These are phyloP conservation scores for Rhincodon typus DNA, from an alignment of 2,797 vertebrate species.

Conservation along the genomic window DNA sequence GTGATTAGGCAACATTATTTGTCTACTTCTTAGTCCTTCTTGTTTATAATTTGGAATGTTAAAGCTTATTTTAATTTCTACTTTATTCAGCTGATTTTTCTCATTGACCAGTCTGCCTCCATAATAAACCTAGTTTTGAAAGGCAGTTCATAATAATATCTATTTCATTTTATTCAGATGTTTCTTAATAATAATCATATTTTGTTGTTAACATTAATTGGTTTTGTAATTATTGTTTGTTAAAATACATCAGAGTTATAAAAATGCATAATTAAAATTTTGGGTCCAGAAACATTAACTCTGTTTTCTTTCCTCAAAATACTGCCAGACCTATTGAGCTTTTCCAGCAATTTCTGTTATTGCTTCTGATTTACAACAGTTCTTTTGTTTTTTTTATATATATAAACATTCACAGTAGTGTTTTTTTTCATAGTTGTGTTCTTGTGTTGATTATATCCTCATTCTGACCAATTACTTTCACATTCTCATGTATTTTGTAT, in stretches of 20 bases:
- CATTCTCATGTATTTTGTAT: background rate
- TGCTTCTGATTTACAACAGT: too few species aligned
- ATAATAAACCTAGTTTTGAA: background rate
- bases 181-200: background rate
- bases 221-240: background rate
- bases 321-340: too few species aligned
- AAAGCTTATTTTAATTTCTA: background rate
- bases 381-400: too few species aligned
- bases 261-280: background rate
- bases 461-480: background rate
- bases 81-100: background rate
- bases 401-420: too few species aligned
- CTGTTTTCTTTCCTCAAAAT: too few species aligned
- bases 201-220: background rate
- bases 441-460: background rate
- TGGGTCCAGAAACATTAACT: too few species aligned
- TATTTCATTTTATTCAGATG: background rate
- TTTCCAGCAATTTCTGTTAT: too few species aligned
- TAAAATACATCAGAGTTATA: background rate
- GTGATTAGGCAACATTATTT: background rate
- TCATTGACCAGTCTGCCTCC: background rate
- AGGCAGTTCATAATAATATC: background rate
- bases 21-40: background rate
- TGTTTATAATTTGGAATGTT: background rate
- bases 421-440: background rate